Conservation (phyloP, 2,113 vertebrate species). For the Thermophis baileyi region DNA sequence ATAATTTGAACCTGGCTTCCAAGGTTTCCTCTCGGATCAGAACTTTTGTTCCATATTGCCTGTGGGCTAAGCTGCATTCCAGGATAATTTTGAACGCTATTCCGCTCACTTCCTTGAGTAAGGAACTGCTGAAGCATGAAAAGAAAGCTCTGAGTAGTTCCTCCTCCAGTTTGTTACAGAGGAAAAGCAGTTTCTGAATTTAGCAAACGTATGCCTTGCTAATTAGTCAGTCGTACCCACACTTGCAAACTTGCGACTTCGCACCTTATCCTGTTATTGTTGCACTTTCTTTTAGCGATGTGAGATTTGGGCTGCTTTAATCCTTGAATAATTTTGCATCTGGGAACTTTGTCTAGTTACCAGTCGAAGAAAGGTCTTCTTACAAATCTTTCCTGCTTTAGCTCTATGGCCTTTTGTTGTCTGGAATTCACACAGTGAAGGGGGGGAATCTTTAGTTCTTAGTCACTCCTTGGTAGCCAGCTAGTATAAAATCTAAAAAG, state of each 20-base stretch:
- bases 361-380: background rate
- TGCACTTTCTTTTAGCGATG: background rate
- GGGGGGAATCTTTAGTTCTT: background rate
- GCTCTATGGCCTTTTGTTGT: slow-evolving; percentile 16
- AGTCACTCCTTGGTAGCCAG: background rate
- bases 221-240: background rate
- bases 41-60: background rate
- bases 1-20: background rate
- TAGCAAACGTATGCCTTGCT: background rate
- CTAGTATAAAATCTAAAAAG: slow-evolving; percentile 20
- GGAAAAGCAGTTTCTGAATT: background rate
- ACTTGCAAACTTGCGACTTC: background rate
- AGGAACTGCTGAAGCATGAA: background rate
- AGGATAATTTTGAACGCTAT: background rate
- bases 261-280: background rate
- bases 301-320: background rate
- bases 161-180: background rate
- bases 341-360: background rate
- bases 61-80: background rate
- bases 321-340: background rate
- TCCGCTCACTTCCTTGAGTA: background rate
- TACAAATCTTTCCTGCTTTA: background rate
- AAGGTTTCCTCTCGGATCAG: background rate
- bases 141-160: background rate
- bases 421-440: background rate